A percentile compares a stretch with the other conserved stretches of the same genome.
phyloP scores from a whole-genome alignment of 2,888 invertebrate genomes.

The Cartodere bifasciata region DNA sequence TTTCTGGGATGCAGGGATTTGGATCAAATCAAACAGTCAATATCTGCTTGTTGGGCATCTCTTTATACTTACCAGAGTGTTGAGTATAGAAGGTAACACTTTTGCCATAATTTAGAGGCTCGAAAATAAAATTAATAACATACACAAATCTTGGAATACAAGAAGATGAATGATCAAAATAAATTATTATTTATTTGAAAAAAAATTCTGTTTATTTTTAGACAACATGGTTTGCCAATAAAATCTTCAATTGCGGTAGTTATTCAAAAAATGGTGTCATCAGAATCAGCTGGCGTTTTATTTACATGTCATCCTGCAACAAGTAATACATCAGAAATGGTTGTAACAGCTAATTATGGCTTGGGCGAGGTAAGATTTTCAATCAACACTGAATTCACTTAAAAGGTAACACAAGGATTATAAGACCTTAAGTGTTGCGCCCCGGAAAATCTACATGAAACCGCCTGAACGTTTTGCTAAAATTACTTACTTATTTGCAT shows the following conservation, averaged over 20 bases:
- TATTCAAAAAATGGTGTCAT: conserved; percentile 61
- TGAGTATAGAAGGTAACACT: conserved; percentile 55
- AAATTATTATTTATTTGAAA: too few species aligned
- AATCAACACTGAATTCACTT: conserved; percentile 4
- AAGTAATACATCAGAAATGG: conserved; percentile 52
- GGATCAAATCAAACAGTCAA: conserved; percentile 41
- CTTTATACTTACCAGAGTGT: conserved; percentile 65
- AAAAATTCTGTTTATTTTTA: conserved; percentile 27
- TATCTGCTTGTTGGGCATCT: conserved; percentile 72
- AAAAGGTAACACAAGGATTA: too few species aligned
- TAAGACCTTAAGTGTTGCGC: too few species aligned
- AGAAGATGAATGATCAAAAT: too few species aligned
- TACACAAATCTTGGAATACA: too few species aligned
- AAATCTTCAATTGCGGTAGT: conserved; percentile 63
- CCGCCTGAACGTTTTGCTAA: too few species aligned
- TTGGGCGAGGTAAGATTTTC: conserved; percentile 57
- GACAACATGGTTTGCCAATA: conserved; percentile 61
- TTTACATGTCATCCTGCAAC: conserved; percentile 69
- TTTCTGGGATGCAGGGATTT: conserved; percentile 51
- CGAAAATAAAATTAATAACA: too few species aligned
- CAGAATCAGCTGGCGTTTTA: conserved; percentile 64
- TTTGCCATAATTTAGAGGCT: too few species aligned
- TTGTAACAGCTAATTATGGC: conserved; percentile 70
- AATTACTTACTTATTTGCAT: too few species aligned
- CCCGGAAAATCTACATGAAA: too few species aligned